phyloP scores from a whole-genome alignment of 2,113 vertebrate genomes.

The Dicaeum eximium region DNA sequence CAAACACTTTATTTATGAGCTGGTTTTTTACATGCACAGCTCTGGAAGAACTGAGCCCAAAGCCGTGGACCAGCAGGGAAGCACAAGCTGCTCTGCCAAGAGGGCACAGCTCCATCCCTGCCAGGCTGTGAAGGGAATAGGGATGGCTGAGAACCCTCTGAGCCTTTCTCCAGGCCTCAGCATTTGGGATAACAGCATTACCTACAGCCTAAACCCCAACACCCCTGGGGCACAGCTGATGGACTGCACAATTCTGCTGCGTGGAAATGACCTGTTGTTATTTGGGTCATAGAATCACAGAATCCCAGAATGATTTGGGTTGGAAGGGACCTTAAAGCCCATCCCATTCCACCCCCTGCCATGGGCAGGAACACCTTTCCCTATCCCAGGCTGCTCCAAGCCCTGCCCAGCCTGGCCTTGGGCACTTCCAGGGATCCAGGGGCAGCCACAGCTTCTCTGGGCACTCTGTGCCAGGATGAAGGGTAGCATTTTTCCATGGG shows the following conservation, averaged over 20 bases:
- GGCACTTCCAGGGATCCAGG: neutral
- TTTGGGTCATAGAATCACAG: neutral
- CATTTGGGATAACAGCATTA: neutral
- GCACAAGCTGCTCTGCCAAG: neutral
- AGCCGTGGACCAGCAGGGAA: neutral
- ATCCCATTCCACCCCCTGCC: no score
- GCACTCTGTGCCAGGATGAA: neutral
- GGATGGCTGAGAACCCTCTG: neutral
- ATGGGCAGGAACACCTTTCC: neutral
- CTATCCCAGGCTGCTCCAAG: neutral
- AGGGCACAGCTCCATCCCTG: neutral
- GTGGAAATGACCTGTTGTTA: rapidly evolving
- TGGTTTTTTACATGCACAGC: neutral
- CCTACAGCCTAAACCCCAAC: rapidly evolving
- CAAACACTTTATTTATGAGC: neutral
- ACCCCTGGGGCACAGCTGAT: rapidly evolving
- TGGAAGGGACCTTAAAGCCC: neutral
- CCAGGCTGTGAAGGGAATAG: neutral
- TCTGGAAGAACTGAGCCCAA: neutral
- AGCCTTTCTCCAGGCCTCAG: neutral
- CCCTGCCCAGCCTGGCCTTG: neutral
- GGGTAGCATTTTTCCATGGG: neutral
- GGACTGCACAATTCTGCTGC: neutral
- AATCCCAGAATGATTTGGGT: neutral
- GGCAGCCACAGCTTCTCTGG: neutral